Evolutionary conservation across 1,140 invertebrate species (phyloP).

Genomic region (Gonatopus flavifemur): DNA sequence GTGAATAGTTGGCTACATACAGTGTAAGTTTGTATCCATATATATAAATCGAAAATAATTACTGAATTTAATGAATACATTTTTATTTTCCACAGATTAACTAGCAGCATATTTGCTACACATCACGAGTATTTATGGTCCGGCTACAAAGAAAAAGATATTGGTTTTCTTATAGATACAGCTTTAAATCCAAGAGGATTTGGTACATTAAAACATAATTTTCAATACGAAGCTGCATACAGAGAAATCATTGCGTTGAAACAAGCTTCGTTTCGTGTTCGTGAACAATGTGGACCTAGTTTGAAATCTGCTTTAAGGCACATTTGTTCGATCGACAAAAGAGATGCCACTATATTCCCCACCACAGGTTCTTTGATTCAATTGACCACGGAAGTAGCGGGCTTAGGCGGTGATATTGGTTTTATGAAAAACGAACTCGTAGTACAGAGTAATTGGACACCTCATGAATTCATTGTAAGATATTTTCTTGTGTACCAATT

Average conservation of each 20-base stretch:
- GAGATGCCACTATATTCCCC: conserved; percentile 80
- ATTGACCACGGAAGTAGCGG: conserved; percentile 77
- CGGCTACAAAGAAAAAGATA: conserved; percentile 71
- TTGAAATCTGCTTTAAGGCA: conserved; percentile 84
- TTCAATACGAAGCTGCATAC: conserved; percentile 82
- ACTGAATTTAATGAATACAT: conserved; percentile 11
- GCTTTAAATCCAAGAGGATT: conserved; percentile 63
- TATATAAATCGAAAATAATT: neutral
- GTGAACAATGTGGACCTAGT: conserved; percentile 81
- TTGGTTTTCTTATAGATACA: conserved; percentile 67
- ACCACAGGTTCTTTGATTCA: conserved; percentile 69
- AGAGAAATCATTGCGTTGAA: conserved; percentile 69
- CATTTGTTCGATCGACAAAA: conserved; percentile 73
- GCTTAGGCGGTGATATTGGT: conserved; percentile 83
- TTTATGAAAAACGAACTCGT: conserved; percentile 82
- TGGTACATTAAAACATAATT: conserved; percentile 68
- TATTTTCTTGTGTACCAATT: conserved; percentile 23
- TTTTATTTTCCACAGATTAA: conserved; percentile 60
- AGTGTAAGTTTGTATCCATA: conserved; percentile 36
- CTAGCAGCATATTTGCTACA: conserved; percentile 70
- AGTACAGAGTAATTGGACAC: conserved; percentile 74
- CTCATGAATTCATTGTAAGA: conserved; percentile 70
- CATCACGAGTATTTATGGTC: conserved; percentile 77
- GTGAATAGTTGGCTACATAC: conserved; percentile 50
- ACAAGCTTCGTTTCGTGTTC: conserved; percentile 72